Conservation (phyloP, 2,113 vertebrate genomes). For the Mellivora capensis region DNA sequence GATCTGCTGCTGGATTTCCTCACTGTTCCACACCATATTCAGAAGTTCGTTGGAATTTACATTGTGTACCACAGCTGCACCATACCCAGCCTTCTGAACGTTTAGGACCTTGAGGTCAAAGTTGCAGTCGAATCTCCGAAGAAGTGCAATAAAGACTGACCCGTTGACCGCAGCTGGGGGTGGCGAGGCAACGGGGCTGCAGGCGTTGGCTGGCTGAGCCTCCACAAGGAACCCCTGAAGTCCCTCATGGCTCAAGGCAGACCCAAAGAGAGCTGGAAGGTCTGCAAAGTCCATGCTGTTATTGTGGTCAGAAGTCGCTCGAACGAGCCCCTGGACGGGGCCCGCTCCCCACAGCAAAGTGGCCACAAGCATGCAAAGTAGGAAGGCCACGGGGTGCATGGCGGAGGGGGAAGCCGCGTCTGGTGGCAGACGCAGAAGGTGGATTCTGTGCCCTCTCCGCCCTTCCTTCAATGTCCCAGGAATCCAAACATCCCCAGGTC, state of each 20-base stretch:
- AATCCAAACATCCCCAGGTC: background rate
- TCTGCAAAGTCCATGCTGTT: constrained; percentile 86
- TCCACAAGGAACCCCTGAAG: constrained; percentile 86
- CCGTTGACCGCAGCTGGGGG: constrained; percentile 78
- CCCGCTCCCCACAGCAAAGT: constrained; percentile 55
- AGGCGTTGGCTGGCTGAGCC: constrained; percentile 86
- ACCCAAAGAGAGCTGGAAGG: constrained; percentile 88
- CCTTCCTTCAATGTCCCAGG: background rate
- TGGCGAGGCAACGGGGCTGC: constrained; percentile 83
- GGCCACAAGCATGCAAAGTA: constrained; percentile 29
- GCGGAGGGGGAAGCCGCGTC: background rate
- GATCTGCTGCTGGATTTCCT: constrained; percentile 85
- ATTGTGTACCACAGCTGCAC: constrained; percentile 88
- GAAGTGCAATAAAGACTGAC: constrained; percentile 86
- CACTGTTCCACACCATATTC: constrained; percentile 88
- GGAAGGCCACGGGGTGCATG: constrained; percentile 38
- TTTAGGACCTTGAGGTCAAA: constrained; percentile 91
- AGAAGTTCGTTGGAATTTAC: constrained; percentile 86
- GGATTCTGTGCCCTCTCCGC: background rate
- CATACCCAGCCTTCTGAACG: constrained; percentile 88
- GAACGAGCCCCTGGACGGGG: constrained; percentile 48
- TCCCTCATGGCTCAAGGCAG: constrained; percentile 82
- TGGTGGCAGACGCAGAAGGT: background rate
- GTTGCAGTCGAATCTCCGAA: constrained; percentile 87
- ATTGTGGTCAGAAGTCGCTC: constrained; percentile 80